Conservation (phyloP, 2,888 invertebrate genomes). For the Theodoxus fluviatilis region DNA sequence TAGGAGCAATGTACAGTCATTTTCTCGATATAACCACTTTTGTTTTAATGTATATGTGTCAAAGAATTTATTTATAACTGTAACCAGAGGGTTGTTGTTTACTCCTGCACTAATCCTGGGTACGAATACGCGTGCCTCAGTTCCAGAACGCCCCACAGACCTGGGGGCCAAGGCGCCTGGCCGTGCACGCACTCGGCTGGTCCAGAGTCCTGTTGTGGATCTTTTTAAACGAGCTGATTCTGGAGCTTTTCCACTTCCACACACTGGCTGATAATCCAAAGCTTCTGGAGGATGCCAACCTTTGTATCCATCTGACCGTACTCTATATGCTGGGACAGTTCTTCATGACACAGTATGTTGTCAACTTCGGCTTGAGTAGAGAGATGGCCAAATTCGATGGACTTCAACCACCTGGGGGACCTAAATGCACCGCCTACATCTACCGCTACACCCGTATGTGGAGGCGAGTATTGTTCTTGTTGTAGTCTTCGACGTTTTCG, state of each 20-base stretch:
- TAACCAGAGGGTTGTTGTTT: no score
- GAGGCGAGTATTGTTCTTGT: conserved; percentile 94
- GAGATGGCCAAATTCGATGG: conserved; percentile 75
- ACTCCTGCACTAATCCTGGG: no score
- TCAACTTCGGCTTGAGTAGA: conserved; percentile 84
- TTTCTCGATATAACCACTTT: no score
- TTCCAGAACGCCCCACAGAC: conserved; percentile 26
- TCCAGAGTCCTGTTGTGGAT: conserved; percentile 75
- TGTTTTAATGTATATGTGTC: no score
- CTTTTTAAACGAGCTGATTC: conserved; percentile 74
- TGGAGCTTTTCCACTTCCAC: conserved; percentile 85
- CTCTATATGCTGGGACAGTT: conserved; percentile 90
- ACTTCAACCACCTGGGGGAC: conserved; percentile 75
- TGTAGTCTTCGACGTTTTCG: no score
- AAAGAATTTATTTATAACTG: no score
- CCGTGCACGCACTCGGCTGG: conserved; percentile 58
- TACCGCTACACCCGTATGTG: conserved; percentile 96
- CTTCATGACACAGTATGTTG: conserved; percentile 89
- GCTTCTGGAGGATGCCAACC: conserved; percentile 69
- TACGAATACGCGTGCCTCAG: no score
- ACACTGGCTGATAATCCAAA: conserved; percentile 75
- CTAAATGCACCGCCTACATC: conserved; percentile 88
- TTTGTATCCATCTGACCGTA: conserved; percentile 81
- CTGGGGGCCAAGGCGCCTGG: conserved; percentile 25
- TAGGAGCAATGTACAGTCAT: no score